phyloP scores from a whole-genome alignment of 2,797 vertebrate genomes.

The Chelonia mydas region DNA sequence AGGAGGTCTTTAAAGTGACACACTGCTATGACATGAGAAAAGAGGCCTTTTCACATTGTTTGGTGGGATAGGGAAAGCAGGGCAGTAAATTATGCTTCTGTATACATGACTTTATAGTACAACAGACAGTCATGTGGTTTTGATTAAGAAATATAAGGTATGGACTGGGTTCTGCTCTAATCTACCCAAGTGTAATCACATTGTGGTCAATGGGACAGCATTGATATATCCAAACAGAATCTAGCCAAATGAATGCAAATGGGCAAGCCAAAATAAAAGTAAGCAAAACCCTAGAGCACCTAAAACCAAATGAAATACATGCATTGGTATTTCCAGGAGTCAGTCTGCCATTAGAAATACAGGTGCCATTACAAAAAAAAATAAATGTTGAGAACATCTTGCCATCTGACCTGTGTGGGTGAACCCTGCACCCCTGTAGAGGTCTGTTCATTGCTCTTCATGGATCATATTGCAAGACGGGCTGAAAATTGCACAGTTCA shows the following conservation, averaged over 20 bases:
- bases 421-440: fast-evolving
- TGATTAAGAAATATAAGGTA: background rate
- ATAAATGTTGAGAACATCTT: background rate
- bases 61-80: background rate
- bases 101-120: background rate
- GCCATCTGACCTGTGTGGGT: background rate
- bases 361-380: background rate
- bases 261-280: background rate
- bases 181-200: background rate
- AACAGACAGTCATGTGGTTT: background rate
- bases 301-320: background rate
- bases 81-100: background rate
- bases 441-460: background rate
- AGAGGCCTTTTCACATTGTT: background rate
- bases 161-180: background rate
- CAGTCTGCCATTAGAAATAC: background rate
- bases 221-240: background rate
- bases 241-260: background rate
- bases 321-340: background rate
- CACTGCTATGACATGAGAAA: background rate
- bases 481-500: background rate
- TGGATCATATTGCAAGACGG: background rate
- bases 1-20: constrained; percentile 10
- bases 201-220: background rate
- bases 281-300: fast-evolving